Conservation (phyloP, 2,888 invertebrate species). For the Perizoma flavofasciatum region DNA sequence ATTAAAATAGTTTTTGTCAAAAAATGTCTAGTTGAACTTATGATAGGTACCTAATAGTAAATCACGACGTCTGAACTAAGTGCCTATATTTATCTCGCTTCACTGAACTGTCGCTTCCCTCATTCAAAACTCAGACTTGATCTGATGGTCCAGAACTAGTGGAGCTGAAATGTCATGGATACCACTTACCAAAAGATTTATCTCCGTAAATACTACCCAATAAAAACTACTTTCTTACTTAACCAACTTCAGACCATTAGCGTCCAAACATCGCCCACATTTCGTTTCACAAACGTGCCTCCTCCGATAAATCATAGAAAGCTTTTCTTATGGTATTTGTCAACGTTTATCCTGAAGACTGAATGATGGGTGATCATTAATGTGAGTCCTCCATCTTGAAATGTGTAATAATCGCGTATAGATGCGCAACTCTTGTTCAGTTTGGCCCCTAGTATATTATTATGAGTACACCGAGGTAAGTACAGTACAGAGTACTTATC, state of each 20-base stretch:
- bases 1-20: too few relatives aligned
- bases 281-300: constrained; percentile 16
- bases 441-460: too few relatives aligned
- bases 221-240: constrained; percentile 2
- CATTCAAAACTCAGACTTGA: not conserved
- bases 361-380: constrained; percentile 73
- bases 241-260: constrained; percentile 21
- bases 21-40: too few relatives aligned
- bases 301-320: constrained; percentile 65
- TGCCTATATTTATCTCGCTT: too few relatives aligned
- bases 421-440: constrained; percentile 18
- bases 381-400: not conserved
- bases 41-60: too few relatives aligned
- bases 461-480: too few relatives aligned
- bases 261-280: constrained; percentile 17
- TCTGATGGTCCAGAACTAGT: not conserved
- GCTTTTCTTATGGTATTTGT: constrained; percentile 70
- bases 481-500: too few relatives aligned
- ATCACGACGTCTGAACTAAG: too few relatives aligned
- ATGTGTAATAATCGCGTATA: not conserved
- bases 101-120: too few relatives aligned
- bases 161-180: not conserved
- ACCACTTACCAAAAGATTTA: constrained; percentile 12
- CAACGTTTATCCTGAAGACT: constrained; percentile 69
- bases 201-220: constrained; percentile 4